A percentile compares a stretch with the other conserved stretches of the same genome.
These are phyloP conservation scores for Cyprinodon brontotheroides DNA, from an alignment of 2,113 vertebrate species.

Conservation along the genomic window DNA sequence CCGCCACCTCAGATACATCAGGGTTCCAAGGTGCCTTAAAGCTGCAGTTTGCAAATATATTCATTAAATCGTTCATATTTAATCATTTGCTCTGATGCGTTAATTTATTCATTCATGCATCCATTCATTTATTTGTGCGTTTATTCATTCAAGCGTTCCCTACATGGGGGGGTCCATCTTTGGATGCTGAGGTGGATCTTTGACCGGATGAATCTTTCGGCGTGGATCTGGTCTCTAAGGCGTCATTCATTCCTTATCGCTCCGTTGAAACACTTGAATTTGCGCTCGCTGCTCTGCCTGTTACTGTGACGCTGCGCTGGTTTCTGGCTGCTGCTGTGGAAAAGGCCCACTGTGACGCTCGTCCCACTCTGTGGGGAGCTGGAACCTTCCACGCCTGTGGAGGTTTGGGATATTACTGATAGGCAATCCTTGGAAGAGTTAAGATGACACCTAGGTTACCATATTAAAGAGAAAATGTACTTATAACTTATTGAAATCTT, in stretches of 20 bases:
- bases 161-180: background rate
- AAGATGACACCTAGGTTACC: conserved; percentile 32
- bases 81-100: background rate
- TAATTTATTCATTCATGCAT: no score
- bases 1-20: conserved; percentile 54
- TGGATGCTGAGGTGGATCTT: background rate
- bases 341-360: conserved; percentile 44
- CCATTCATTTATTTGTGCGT: no score
- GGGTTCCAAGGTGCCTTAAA: conserved; percentile 79
- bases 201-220: no score
- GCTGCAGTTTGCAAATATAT: conserved; percentile 31
- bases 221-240: background rate
- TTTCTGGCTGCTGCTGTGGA: conserved; percentile 39
- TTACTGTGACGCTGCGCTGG: conserved; percentile 32
- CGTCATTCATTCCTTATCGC: background rate
- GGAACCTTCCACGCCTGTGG: background rate
- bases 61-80: background rate
- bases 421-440: conserved; percentile 47
- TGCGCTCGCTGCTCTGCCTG: background rate
- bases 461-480: conserved; percentile 36
- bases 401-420: conserved; percentile 37
- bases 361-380: background rate
- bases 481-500: conserved; percentile 66
- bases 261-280: background rate
- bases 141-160: background rate